Evolutionary conservation across 2,113 vertebrate species (phyloP).

Genomic region (Aspiorhynchus laticeps): DNA sequence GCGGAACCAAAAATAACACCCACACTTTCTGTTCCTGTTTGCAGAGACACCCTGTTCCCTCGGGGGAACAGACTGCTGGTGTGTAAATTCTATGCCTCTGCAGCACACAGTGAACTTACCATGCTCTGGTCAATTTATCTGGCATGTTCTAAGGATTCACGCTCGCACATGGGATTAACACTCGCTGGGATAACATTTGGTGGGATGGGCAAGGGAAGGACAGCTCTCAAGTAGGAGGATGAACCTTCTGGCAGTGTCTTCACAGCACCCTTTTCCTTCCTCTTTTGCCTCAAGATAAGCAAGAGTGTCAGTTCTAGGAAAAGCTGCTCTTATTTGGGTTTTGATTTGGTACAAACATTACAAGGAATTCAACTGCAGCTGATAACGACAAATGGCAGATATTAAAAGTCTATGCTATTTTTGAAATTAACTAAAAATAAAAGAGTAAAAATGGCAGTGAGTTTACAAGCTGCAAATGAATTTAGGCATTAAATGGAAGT

Average conservation of each 20-base stretch:
- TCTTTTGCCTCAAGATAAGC: constrained; percentile 60
- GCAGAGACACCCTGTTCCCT: constrained; percentile 72
- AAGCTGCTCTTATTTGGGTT: neutral
- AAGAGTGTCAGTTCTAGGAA: constrained; percentile 34
- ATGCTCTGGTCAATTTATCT: neutral
- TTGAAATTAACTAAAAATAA: neutral
- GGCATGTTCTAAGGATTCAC: neutral
- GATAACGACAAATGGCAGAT: neutral
- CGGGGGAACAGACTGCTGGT: constrained; percentile 32
- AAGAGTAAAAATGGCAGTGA: neutral
- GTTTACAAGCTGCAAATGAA: neutral
- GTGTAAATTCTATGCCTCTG: constrained; percentile 22
- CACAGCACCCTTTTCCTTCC: constrained; percentile 53
- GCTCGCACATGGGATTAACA: neutral
- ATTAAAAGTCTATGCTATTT: neutral
- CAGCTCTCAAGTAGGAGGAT: neutral
- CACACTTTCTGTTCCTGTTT: constrained; percentile 78
- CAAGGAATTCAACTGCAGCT: neutral
- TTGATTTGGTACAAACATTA: neutral
- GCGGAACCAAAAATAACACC: constrained; percentile 70
- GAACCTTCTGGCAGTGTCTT: constrained; percentile 8
- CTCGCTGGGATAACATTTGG: neutral
- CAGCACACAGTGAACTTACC: constrained; percentile 30
- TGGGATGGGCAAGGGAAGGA: neutral
- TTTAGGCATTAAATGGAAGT: neutral